phyloP scores from a whole-genome alignment of 2,113 vertebrate genomes.

The Sapayoa aenigma region DNA sequence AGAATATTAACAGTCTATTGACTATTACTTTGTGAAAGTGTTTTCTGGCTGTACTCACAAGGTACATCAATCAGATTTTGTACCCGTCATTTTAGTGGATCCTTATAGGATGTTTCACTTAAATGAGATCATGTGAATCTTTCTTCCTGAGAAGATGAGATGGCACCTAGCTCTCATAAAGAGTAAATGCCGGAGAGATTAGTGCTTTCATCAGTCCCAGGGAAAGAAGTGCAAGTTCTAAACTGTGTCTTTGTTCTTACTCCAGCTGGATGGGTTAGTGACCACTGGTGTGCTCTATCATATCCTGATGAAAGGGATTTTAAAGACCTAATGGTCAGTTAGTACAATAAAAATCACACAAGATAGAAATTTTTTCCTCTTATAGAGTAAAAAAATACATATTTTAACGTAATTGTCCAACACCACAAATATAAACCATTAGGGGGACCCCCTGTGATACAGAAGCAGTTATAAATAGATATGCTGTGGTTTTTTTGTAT shows the following conservation, averaged over 20 bases:
- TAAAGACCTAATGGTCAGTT: neutral
- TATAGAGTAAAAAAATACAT: neutral
- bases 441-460: slow-evolving; percentile 31
- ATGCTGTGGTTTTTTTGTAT: neutral
- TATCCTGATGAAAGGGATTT: neutral
- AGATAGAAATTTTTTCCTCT: neutral
- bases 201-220: neutral
- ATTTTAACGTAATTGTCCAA: neutral
- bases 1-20: neutral
- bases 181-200: neutral
- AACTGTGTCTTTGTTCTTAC: neutral
- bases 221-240: neutral
- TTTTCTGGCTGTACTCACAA: neutral
- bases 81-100: neutral
- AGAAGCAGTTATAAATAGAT: neutral
- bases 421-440: slow-evolving; percentile 1
- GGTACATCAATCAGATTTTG: neutral
- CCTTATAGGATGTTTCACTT: neutral
- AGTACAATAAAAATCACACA: neutral
- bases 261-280: neutral
- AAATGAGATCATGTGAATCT: neutral
- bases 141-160: neutral
- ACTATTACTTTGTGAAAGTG: neutral
- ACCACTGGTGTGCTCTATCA: neutral
- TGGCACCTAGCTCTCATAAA: neutral